Base-by-base conservation (phyloP, 2,113 vertebrate genomes). In the Oreotragus oreotragus region DNA sequence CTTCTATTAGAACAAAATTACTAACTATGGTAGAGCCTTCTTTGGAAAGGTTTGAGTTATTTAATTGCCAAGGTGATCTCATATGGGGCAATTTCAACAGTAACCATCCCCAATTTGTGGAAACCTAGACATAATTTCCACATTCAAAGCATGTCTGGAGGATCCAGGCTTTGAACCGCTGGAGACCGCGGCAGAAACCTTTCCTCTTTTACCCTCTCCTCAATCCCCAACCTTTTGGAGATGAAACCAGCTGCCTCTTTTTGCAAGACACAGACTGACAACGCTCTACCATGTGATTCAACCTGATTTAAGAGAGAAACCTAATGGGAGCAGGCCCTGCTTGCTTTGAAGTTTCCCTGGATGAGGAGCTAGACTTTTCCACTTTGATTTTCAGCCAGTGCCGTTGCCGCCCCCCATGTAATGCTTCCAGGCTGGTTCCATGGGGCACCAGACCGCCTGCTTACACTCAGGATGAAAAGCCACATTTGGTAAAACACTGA, bases 381-480 rank as follows among this genome's bases (percentile, higher is more conserved):
- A 57, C 13, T 80, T 55, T 36, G 64, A 39, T 49, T 84, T 86
- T 55, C 47, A 73, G 36, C 3, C 9, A 86, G 25, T 1, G 4
- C 81, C 23, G 3, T 23, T 28, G 36, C 55, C 62, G 10, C 27
- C 87, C 53, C 36, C 85, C 36, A 8, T 0, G 0, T 64, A 62
- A 92, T 79, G 25, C 55, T 92, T 91, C 77, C 89, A 95, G 77
- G n/a, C 89, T 27, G 43, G 47, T 81, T 84, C 49, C 64, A 28
- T 9, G 3, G 33, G 55, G 49, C 91, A 45, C 17, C 39, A 60
- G 93, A 49, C 45, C 0, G 4, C 64, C 90, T 95, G 96, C 96
- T 96, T 62, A 73, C 28, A 84, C 39, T 94, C 88, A 93, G 33
- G 64, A 89, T 92, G 85, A 89, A 98, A 97, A 97, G 51, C 85